phyloP scores from a whole-genome alignment of 2,113 vertebrate genomes.

The Perccottus glenii region DNA sequence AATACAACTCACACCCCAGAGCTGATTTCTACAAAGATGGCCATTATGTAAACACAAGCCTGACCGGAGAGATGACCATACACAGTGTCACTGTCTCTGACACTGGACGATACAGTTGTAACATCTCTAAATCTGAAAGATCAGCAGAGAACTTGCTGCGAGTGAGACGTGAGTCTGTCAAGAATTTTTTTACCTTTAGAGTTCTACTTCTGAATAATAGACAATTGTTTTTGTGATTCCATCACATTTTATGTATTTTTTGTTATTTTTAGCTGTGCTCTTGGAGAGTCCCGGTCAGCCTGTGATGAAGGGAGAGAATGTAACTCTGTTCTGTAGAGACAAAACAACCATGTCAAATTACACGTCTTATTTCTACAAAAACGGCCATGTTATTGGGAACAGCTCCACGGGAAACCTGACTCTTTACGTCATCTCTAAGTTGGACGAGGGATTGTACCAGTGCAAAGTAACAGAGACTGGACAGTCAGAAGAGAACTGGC shows the following conservation, averaged over 20 bases:
- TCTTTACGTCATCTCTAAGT: not conserved
- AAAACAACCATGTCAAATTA: not conserved
- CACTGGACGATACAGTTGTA: not conserved
- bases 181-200: too few relatives aligned
- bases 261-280: not conserved
- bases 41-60: not conserved
- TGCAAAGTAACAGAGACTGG: not conserved
- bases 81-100: not conserved
- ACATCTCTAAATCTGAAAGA: too few relatives aligned
- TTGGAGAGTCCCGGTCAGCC: not conserved
- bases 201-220: too few relatives aligned
- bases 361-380: not conserved
- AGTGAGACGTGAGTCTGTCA: not conserved
- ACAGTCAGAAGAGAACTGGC: conserved; percentile 5
- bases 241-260: not conserved
- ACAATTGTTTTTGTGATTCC: too few relatives aligned
- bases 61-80: conserved; percentile 1
- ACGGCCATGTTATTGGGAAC: not conserved
- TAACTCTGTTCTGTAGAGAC: conserved; percentile 5
- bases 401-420: not conserved
- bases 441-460: not conserved
- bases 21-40: conserved; percentile 2
- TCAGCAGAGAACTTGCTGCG: not conserved
- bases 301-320: not conserved
- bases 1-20: not conserved